These are phyloP conservation scores for Hystrix brachyura DNA, from an alignment of 2,113 vertebrate species.

Conservation along the genomic window DNA sequence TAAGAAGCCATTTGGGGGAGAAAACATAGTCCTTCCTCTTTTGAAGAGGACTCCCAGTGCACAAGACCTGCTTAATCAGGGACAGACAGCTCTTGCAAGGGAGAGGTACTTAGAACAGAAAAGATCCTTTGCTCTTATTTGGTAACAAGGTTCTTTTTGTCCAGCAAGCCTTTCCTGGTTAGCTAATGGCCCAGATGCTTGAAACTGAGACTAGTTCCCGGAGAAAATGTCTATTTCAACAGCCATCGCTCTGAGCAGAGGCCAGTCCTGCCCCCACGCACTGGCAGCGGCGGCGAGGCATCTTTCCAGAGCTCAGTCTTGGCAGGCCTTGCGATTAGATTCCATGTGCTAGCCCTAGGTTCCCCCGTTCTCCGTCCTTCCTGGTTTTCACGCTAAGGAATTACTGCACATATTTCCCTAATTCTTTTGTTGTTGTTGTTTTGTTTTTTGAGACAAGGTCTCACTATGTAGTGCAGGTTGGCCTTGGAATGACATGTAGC, in stretches of 20 bases:
- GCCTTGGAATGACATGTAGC: not conserved
- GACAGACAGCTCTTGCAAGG: not conserved
- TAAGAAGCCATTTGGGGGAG: not conserved
- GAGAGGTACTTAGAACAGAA: slow-evolving; percentile 19
- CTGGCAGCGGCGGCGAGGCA: not conserved
- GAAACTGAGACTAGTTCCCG: not conserved
- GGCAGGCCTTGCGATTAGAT: slow-evolving; percentile 39
- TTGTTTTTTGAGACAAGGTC: not conserved
- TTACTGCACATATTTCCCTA: not conserved
- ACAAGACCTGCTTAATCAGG: not conserved
- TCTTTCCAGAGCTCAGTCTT: slow-evolving; percentile 1
- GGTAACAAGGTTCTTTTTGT: not conserved
- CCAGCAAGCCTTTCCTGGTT: slow-evolving; percentile 2
- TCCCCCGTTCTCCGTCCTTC: not conserved
- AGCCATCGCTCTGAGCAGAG: not conserved
- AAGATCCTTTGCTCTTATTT: slow-evolving; percentile 34
- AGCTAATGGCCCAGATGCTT: slow-evolving; percentile 18
- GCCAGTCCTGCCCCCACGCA: not conserved
- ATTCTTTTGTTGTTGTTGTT: not conserved
- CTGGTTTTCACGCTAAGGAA: slow-evolving; percentile 52
- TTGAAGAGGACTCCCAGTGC: not conserved
- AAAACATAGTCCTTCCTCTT: slow-evolving; percentile 3
- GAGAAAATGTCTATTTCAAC: slow-evolving; percentile 13
- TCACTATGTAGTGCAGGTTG: not conserved
- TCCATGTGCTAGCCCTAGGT: not conserved